Conservation (phyloP, 2,888 invertebrate genomes). For the Andrena haemorrhoa region DNA sequence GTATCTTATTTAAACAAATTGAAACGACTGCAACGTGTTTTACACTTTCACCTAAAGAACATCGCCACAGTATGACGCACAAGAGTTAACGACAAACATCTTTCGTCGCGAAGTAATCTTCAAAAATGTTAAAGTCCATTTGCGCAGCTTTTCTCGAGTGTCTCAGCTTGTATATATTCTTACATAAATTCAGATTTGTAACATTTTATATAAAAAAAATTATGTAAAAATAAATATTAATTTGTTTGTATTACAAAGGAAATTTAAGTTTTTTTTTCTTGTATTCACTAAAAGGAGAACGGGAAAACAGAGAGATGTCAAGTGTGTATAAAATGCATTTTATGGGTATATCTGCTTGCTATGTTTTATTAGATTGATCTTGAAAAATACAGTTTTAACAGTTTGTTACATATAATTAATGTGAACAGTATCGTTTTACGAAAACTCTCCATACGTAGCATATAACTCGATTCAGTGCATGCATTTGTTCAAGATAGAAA, state of each 20-base stretch:
- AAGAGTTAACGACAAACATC: conserved; percentile 7
- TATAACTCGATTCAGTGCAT: conserved; percentile 15
- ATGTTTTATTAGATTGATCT: conserved; percentile 6
- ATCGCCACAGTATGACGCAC: background rate
- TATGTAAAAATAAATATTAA: conserved; percentile 16
- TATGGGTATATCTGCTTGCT: conserved; percentile 20
- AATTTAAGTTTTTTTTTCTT: conserved; percentile 14
- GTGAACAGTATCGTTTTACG: conserved; percentile 36
- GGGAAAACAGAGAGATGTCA: background rate
- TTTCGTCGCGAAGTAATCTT: background rate
- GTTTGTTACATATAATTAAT: conserved; percentile 11
- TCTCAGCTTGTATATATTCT: conserved; percentile 6
- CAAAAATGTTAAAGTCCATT: conserved; percentile 10
- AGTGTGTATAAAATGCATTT: conserved; percentile 11
- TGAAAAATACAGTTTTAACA: conserved; percentile 21
- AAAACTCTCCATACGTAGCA: conserved; percentile 28
- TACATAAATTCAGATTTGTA: conserved; percentile 11
- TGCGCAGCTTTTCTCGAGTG: conserved; percentile 5
- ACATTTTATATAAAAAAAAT: conserved; percentile 16
- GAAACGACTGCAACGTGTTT: conserved; percentile 3
- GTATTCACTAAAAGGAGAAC: background rate
- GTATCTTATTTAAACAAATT: background rate
- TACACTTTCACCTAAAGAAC: conserved; percentile 5
- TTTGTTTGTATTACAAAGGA: conserved; percentile 11
- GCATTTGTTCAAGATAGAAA: conserved; percentile 34